Evolutionary conservation across 37 sponge, comb jelly and placozoan species (phyloP), one percentile per base, ranked within the genome.

Genomic region (Agelas oroides): DNA sequence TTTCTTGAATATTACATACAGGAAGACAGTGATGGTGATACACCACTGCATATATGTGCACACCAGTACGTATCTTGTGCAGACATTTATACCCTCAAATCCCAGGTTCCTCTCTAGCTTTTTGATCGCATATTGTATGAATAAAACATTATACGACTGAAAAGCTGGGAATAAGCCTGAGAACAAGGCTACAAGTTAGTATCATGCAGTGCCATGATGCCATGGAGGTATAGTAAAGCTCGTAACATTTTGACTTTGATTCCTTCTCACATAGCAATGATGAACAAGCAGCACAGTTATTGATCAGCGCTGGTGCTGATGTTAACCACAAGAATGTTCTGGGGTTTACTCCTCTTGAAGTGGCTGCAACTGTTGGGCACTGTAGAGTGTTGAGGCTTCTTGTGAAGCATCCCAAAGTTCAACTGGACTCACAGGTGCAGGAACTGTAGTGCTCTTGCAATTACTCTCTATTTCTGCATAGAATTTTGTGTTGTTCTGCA

Each of bases 301-400:
- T 68, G 69, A 32, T 68, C 2, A 33, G 35, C 2, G 69, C 69
- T 68, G 69, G 69, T 30, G 69, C 69, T 34, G 69, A 68, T 18
- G 35, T 68, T 19, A 68, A 68, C 35, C 20, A 5, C 28, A 68
- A 68, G 69, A 68, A 68, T 18, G 69, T 5, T 5, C 20, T 68
- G 31, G 69, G 69, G 5, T 20, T 68, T 5, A 30, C 28, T 68
- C 69, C 69, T 18, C 69, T 68, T 20, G 35, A 27, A 30, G 69
- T 68, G 32, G 69, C 35, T 20, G 69, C 69, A 5, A 31, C 35
- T 20, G 28, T 28, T 18, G 69, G 69, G 20, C 31, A 68, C 69
- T 20, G 28, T 68, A 32, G 28, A 5, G 17, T 32, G 5, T 31
- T 68, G 34, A 28, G 69, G 6, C 34, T 34, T 2, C 35, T 68